Evolutionary conservation across 2,888 invertebrate genomes (phyloP), one percentile per base, ranked within the genome.

Genomic region (Ceratothoa steindachneri): DNA sequence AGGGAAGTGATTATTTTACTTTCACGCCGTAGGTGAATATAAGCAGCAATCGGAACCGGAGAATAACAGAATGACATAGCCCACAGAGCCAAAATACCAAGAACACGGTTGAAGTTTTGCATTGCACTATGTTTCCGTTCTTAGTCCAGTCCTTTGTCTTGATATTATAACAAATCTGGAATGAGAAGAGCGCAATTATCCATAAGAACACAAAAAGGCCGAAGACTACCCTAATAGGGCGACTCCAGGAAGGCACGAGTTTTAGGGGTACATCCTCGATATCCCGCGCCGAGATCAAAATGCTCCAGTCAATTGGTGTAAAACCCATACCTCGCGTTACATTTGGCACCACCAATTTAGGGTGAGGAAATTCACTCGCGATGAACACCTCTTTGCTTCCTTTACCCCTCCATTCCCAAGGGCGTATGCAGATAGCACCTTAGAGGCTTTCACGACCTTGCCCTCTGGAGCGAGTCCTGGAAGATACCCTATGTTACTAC

Each of bases 1-100:
- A n/a, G 81, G 80, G 67, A 81, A 81, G 24, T 80, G 69, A 53
- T 74, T 72, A 73, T 80, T 65, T 81, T 81, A 7, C 80, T 80
- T 1, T 80, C 80, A 0, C 80, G 75, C 73, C 80, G 77, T 55
- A 81, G 60, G 64, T 81, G 81, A 19, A 81, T 51, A 71, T 78
- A 80, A 0, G 76, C 78, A 9, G 80, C 80, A 29, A 80, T 69
- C 72, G 78, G 27, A 22, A 78, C 80, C 77, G 41, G 41, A 41
- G 15, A 15, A 41, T 41, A 41, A 41, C 41, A 41, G 41, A 41
- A 41, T 7, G 41, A 41, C 9, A 41, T 7, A 7, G 41, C 15
- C 41, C 41, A 41, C 41, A 41, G 41, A 9, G 41, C 41, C 41
- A 41, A 15, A 41, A 41, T 41, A 15, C 41, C 41, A 41, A 41